A percentile compares a stretch with the other conserved stretches of the same genome.
These are phyloP conservation scores for Pogonocherus hispidulus DNA, from an alignment of 2,888 invertebrate genomes.

Conservation along the genomic window DNA sequence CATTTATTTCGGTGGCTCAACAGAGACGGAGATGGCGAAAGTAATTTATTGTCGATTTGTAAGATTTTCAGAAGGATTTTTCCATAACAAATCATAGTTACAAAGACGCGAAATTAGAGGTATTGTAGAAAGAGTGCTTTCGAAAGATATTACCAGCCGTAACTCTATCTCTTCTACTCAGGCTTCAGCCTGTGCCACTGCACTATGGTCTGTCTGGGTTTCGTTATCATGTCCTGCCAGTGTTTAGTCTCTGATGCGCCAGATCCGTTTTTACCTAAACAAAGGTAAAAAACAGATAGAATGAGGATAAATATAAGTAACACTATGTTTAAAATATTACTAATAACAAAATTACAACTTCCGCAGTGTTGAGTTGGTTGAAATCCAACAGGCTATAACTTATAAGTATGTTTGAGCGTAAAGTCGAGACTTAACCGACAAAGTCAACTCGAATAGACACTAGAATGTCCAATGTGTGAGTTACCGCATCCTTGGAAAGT, in stretches of 20 bases:
- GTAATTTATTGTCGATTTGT: conserved; percentile 37
- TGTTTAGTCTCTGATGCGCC: conserved; percentile 97
- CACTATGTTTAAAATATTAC: too few species aligned
- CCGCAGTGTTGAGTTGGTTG: too few species aligned
- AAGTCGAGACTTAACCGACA: too few species aligned
- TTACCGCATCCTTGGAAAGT: too few species aligned
- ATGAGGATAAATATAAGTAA: neutral
- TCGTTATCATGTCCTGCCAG: conserved; percentile 99
- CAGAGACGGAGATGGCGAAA: conserved; percentile 14
- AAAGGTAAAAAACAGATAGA: neutral
- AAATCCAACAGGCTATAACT: too few species aligned
- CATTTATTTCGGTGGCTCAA: neutral
- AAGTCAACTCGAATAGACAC: too few species aligned
- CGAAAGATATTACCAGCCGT: conserved; percentile 41
- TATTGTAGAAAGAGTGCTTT: conserved; percentile 40
- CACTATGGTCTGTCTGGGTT: conserved; percentile 94
- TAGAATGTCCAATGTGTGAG: too few species aligned
- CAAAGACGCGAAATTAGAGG: conserved; percentile 28
- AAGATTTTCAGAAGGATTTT: conserved; percentile 24
- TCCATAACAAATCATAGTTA: conserved; percentile 32
- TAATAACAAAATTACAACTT: too few species aligned
- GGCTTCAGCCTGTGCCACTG: conserved; percentile 98
- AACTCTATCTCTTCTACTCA: conserved; percentile 73
- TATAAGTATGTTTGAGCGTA: too few species aligned
- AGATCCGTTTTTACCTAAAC: conserved; percentile 92